These are phyloP conservation scores for Zelleria hepariella DNA, from an alignment of 2,888 invertebrate genomes.

Conservation along the genomic window DNA sequence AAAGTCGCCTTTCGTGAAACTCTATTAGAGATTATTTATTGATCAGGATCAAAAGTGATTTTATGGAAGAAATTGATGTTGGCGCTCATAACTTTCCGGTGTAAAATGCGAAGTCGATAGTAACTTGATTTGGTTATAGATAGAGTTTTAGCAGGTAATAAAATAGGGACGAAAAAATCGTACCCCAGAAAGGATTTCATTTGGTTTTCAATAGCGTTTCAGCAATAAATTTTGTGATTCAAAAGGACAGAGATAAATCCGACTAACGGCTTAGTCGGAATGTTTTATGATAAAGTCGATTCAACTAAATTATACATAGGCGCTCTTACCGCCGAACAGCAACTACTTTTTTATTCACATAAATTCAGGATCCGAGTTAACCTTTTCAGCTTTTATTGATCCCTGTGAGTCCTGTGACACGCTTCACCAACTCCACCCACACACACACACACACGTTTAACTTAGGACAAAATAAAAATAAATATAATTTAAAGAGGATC, in stretches of 20 bases:
- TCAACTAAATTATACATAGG: neutral
- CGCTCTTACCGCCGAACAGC: neutral
- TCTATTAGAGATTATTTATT: neutral
- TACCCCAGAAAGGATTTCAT: neutral
- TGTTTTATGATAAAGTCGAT: slow-evolving; percentile 10
- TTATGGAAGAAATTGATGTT: neutral
- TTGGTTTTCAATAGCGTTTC: slow-evolving; percentile 13
- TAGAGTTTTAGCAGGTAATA: neutral
- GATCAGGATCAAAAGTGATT: neutral
- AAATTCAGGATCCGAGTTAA: no score
- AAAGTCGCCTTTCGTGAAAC: neutral
- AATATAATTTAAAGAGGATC: neutral
- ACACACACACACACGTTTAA: no score
- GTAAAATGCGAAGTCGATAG: no score
- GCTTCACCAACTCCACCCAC: no score
- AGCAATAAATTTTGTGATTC: slow-evolving; percentile 5
- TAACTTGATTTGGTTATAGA: neutral
- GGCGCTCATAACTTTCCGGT: neutral
- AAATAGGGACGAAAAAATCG: neutral
- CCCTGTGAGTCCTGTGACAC: no score
- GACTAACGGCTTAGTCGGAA: slow-evolving; percentile 6
- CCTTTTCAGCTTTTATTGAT: no score
- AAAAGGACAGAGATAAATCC: slow-evolving; percentile 4
- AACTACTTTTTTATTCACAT: no score
- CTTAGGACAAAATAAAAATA: no score